phyloP scores from a whole-genome alignment of 2,888 invertebrate genomes.

The Phaonia tiefii region DNA sequence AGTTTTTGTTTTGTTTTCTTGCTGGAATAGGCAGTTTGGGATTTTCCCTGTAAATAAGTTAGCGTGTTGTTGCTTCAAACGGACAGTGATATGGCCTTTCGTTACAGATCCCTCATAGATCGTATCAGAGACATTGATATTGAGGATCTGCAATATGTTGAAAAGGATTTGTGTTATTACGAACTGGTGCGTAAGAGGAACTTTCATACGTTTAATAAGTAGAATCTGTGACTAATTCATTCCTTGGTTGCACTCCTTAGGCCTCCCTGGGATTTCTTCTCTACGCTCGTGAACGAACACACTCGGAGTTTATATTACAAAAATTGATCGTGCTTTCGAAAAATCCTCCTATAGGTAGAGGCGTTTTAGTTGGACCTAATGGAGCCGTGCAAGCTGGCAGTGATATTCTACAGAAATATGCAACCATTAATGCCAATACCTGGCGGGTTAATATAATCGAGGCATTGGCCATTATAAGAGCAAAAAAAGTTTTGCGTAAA shows the following conservation, averaged over 20 bases:
- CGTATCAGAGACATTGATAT: conserved; percentile 68
- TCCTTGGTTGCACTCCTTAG: conserved; percentile 67
- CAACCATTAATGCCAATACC: conserved; percentile 70
- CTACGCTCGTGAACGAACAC: conserved; percentile 73
- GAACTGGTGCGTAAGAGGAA: conserved; percentile 78
- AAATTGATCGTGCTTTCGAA: conserved; percentile 72
- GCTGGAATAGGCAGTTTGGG: neutral
- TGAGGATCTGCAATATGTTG: conserved; percentile 79
- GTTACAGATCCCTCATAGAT: conserved; percentile 39
- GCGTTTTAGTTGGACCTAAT: neutral
- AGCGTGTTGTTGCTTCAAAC: conserved; percentile 7
- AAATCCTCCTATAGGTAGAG: conserved; percentile 46
- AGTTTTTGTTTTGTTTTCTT: neutral
- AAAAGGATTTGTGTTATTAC: conserved; percentile 80
- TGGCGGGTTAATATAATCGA: conserved; percentile 82
- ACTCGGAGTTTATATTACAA: conserved; percentile 74
- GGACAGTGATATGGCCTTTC: neutral
- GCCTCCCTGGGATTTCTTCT: conserved; percentile 77
- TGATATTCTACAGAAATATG: conserved; percentile 73
- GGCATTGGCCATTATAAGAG: conserved; percentile 81
- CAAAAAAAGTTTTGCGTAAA: conserved; percentile 77
- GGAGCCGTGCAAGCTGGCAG: conserved; percentile 25
- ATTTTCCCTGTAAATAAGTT: neutral
- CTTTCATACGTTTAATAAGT: neutral
- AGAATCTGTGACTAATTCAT: neutral